Base-by-base conservation (phyloP, 2,797 vertebrate species). In the Trichosurus vulpecula region DNA sequence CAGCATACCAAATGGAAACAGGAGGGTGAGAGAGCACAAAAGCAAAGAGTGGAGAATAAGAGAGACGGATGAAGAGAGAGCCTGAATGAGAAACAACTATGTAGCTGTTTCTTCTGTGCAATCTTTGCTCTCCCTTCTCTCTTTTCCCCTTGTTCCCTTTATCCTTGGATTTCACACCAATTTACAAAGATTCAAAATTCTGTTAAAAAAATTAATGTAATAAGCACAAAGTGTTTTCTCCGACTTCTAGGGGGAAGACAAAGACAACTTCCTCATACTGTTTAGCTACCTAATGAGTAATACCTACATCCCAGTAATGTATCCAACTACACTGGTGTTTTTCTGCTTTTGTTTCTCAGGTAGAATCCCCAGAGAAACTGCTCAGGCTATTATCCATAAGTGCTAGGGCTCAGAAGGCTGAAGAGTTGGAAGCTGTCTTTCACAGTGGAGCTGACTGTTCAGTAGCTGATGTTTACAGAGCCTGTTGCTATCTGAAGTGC, bases 381-480 rank as follows among this genome's bases (percentile, higher is more conserved):
- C 41, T 22, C 74, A 81, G 74, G 74, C 22, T 47, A 81, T 81
- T 81, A 81, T 81, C 74, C 9, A 47, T 22, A 47, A 81, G 41
- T 47, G 14, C 74, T 81, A 22, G n/a, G 47, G 41, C 41, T 81
- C 74, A 81, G n/a, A 81, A 81, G 74, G 9, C 74, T 47, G 41
- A 81, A 47, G 74, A 47, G 22, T 47, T 22, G 74, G 47, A 6
- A 19, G 16, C n/a, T 19, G 35, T 74, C 58, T 66, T 47, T 81
- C 41, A 47, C 41, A 81, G 10, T 16, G 41, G 74, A 81, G 22
- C 22, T 3, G 22, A 47, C 74, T 81, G 19, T 81, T 81, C 41
- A 91, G 16, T 51, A 29, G 30, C 55, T 94, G n/a, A 27, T 93
- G 55, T 93, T 95, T 92, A 41, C 14, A 52, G 89, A 93, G 58